phyloP scores from a whole-genome alignment of 2,113 vertebrate genomes.

The Takifugu flavidus region DNA sequence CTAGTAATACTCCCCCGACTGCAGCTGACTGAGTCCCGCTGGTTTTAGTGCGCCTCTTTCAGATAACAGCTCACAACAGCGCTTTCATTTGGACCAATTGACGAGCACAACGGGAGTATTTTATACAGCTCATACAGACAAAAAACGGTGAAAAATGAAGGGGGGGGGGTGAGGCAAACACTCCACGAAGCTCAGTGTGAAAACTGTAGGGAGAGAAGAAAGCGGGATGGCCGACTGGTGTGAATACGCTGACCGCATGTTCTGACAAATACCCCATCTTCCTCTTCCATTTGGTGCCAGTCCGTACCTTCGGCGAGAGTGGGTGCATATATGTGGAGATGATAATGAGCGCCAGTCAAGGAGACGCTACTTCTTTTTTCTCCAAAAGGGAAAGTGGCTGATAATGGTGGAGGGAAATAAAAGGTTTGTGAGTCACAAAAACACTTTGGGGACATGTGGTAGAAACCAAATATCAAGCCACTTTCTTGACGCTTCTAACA shows the following conservation, averaged over 20 bases:
- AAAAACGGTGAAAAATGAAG: conserved; percentile 4
- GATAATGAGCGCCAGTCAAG: conserved; percentile 55
- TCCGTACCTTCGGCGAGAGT: conserved; percentile 26
- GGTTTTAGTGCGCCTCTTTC: conserved; percentile 5
- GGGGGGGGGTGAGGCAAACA: conserved; percentile 12
- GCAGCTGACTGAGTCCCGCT: conserved; percentile 7
- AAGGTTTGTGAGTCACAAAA: no score
- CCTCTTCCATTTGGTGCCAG: conserved; percentile 33
- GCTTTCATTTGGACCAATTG: conserved; percentile 19
- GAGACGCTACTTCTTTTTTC: conserved; percentile 31
- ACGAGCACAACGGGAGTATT: conserved; percentile 7
- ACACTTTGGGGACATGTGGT: no score
- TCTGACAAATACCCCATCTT: conserved; percentile 31
- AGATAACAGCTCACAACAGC: background rate
- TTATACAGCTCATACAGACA: conserved; percentile 9
- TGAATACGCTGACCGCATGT: background rate
- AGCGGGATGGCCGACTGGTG: conserved; percentile 30
- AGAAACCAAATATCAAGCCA: background rate
- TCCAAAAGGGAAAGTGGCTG: conserved; percentile 19
- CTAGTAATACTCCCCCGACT: conserved; percentile 7
- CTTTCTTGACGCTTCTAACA: no score
- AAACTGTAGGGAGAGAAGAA: conserved; percentile 23
- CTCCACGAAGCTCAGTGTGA: conserved; percentile 31
- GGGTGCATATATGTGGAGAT: conserved; percentile 22
- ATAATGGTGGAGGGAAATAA: no score